Conservation (phyloP, 1,140 invertebrate species). For the Calliphora vicina region DNA sequence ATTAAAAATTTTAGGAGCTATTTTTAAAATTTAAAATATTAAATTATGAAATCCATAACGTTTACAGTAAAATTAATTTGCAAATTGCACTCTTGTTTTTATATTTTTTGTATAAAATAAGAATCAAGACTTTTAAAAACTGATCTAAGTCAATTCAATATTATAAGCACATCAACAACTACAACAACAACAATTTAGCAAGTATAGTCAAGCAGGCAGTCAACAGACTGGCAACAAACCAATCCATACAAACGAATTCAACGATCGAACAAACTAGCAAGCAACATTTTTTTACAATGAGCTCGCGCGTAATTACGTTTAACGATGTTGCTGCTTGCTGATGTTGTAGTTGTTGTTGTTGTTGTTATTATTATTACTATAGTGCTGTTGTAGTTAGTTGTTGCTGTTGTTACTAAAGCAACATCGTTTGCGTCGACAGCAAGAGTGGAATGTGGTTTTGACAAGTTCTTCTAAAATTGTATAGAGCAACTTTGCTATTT, state of each 20-base stretch:
- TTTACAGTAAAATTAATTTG: too few species aligned
- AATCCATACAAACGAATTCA: not conserved
- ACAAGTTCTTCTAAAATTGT: constrained; percentile 63
- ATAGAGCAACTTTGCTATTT: constrained; percentile 61
- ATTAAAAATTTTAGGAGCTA: too few species aligned
- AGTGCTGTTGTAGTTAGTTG: not conserved
- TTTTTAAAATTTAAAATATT: too few species aligned
- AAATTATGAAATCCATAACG: too few species aligned
- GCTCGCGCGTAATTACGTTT: constrained; percentile 33
- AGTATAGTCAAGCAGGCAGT: not conserved
- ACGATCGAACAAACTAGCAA: not conserved
- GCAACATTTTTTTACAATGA: constrained; percentile 17
- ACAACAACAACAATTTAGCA: constrained; percentile 5
- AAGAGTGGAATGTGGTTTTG: constrained; percentile 58
- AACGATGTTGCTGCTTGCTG: constrained; percentile 21
- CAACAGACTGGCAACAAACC: not conserved
- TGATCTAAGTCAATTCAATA: not conserved
- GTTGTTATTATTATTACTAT: not conserved
- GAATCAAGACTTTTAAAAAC: not conserved
- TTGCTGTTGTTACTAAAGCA: constrained; percentile 22
- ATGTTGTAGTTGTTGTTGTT: constrained; percentile 26
- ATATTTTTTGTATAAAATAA: too few species aligned
- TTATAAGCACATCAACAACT: not conserved
- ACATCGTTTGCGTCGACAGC: constrained; percentile 40
- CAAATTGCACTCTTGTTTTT: too few species aligned